These are phyloP conservation scores for Physocephala rufipes DNA, from an alignment of 2,888 invertebrate species.

Conservation along the genomic window DNA sequence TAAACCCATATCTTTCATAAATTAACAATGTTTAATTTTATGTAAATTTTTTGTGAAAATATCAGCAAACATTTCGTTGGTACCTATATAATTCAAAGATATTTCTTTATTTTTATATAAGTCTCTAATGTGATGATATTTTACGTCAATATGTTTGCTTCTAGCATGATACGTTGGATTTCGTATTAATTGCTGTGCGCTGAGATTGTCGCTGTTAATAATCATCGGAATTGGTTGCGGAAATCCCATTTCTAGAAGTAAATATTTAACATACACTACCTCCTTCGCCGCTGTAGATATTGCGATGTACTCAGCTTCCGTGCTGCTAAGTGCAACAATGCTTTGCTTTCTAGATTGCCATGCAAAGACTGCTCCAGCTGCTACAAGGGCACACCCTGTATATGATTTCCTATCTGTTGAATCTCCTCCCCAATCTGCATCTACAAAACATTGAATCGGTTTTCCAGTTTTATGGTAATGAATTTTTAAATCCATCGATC, in stretches of 20 bases:
- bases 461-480: background rate
- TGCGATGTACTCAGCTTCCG: background rate
- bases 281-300: background rate
- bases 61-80: slow-evolving; percentile 3
- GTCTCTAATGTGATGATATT: background rate
- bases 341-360: slow-evolving; percentile 4
- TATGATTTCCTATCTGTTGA: slow-evolving; percentile 14
- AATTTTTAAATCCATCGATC: background rate
- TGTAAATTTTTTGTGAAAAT: background rate
- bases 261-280: background rate
- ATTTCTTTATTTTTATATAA: background rate
- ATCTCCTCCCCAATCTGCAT: slow-evolving; percentile 36
- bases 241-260: background rate
- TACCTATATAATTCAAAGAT: background rate
- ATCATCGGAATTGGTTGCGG: background rate
- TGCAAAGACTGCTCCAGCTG: background rate
- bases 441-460: slow-evolving; percentile 40
- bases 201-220: slow-evolving; percentile 1
- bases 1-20: background rate
- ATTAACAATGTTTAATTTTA: background rate
- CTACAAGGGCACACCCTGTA: background rate
- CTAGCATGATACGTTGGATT: background rate
- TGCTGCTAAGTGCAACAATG: slow-evolving; percentile 3
- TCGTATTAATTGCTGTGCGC: background rate
- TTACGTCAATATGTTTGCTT: background rate